A percentile compares a stretch with the other conserved stretches of the same genome.
Evolutionary conservation across 2,797 vertebrate species (phyloP).

Genomic region (Parotocinclus haroldoi): DNA sequence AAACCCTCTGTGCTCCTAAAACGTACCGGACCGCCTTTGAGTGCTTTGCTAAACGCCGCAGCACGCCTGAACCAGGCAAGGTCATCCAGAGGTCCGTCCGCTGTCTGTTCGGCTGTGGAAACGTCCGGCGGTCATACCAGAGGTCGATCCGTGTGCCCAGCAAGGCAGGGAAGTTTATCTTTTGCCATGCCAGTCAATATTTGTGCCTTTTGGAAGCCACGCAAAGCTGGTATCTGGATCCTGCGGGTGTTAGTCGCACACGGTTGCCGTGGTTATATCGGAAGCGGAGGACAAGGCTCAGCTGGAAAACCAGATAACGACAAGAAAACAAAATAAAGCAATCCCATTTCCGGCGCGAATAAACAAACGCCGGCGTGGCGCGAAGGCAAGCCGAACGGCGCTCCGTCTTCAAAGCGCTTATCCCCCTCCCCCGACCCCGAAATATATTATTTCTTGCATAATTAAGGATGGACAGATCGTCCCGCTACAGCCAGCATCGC

Average conservation of each 20-base stretch:
- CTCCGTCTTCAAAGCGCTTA: slow-evolving; percentile 60
- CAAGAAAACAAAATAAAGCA: slow-evolving; percentile 56
- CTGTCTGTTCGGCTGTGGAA: no score
- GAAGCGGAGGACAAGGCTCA: slow-evolving; percentile 41
- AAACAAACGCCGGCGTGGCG: not conserved
- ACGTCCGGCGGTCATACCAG: no score
- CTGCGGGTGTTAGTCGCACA: slow-evolving; percentile 59
- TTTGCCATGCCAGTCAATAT: slow-evolving; percentile 62
- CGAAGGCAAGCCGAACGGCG: slow-evolving; percentile 45
- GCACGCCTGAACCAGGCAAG: no score
- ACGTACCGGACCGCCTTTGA: no score
- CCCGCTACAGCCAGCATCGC: slow-evolving; percentile 1
- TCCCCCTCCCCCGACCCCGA: no score
- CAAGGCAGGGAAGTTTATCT: slow-evolving; percentile 64
- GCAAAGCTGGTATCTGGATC: slow-evolving; percentile 61
- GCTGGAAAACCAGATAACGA: slow-evolving; percentile 36
- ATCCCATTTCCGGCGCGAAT: slow-evolving; percentile 18
- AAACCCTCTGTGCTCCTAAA: no score
- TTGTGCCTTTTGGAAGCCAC: slow-evolving; percentile 65
- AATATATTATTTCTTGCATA: slow-evolving; percentile 27
- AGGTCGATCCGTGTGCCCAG: slow-evolving; percentile 19
- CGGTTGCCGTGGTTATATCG: slow-evolving; percentile 56
- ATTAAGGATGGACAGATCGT: slow-evolving; percentile 26
- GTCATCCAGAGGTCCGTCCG: no score
- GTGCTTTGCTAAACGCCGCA: no score